phyloP scores from a whole-genome alignment of 1,140 invertebrate species.

The Potamilus streckersoni region DNA sequence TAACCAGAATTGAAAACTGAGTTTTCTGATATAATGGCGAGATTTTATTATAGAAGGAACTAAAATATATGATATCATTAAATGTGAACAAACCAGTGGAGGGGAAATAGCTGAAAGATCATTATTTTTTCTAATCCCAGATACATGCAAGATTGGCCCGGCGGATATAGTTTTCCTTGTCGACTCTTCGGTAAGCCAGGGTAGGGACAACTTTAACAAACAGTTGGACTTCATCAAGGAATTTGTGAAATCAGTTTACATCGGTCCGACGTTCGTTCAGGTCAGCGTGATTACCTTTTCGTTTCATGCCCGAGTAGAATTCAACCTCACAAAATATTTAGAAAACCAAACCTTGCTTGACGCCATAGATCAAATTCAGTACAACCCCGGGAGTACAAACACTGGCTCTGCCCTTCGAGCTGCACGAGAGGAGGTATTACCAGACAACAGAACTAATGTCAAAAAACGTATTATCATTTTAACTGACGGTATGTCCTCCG shows the following conservation, averaged over 20 bases:
- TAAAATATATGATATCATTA: too few species aligned
- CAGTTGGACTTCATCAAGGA: slow-evolving; percentile 12
- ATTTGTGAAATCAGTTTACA: slow-evolving; percentile 10
- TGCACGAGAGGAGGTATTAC: background rate
- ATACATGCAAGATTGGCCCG: slow-evolving; percentile 2
- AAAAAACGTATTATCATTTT: slow-evolving; percentile 7
- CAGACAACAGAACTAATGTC: background rate
- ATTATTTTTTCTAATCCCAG: background rate
- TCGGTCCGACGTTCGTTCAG: slow-evolving; percentile 4
- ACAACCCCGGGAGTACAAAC: slow-evolving; percentile 1
- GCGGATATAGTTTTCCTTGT: slow-evolving; percentile 15
- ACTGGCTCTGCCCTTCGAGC: slow-evolving; percentile 6
- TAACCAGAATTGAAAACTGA: too few species aligned
- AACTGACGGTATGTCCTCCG: slow-evolving; percentile 16
- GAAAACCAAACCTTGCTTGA: slow-evolving; percentile 9
- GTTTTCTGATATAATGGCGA: too few species aligned
- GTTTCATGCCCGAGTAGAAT: slow-evolving; percentile 7
- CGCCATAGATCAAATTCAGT: slow-evolving; percentile 11
- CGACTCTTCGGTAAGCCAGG: slow-evolving; percentile 15
- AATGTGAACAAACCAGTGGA: too few species aligned
- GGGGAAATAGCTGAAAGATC: too few species aligned
- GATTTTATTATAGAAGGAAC: too few species aligned
- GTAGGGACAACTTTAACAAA: slow-evolving; percentile 12
- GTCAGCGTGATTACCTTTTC: slow-evolving; percentile 11
- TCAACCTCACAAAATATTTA: background rate